These are phyloP conservation scores for Alligator mississippiensis DNA, from an alignment of 2,113 vertebrate genomes.

Conservation along the genomic window DNA sequence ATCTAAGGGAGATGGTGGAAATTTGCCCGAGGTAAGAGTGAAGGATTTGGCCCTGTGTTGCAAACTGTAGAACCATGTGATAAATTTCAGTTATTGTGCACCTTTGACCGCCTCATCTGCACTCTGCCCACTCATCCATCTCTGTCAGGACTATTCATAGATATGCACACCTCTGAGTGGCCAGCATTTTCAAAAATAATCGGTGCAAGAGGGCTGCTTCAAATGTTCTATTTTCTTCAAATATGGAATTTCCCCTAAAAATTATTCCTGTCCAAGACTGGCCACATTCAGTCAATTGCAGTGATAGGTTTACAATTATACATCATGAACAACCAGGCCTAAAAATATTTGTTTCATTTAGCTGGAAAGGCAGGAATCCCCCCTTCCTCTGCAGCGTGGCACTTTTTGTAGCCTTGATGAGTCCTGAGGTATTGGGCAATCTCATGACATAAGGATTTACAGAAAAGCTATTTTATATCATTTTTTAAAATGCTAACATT, in stretches of 20 bases:
- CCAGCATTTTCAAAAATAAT: not conserved
- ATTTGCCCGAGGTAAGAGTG: not conserved
- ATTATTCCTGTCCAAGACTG: not conserved
- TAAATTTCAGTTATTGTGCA: not conserved
- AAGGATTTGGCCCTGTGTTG: not conserved
- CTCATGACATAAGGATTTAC: not conserved
- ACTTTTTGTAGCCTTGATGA: not conserved
- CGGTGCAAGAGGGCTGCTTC: not conserved
- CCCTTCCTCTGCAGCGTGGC: not conserved
- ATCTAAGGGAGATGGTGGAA: not conserved
- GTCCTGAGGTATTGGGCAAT: not conserved
- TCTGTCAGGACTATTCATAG: not conserved
- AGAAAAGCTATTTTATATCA: not conserved
- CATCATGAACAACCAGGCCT: not conserved
- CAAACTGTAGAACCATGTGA: not conserved
- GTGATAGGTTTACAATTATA: not conserved
- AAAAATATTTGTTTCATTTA: not conserved
- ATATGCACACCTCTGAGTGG: fast-evolving
- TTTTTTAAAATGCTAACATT: not conserved
- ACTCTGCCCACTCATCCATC: not conserved
- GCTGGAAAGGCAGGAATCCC: not conserved
- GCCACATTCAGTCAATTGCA: not conserved
- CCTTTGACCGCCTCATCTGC: not conserved
- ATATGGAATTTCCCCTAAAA: not conserved
- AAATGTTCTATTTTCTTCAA: not conserved